A percentile compares a stretch with the other conserved stretches of the same genome.
Evolutionary conservation across 2,113 vertebrate genomes (phyloP).

Genomic region (Lycocorax pyrrhopterus): DNA sequence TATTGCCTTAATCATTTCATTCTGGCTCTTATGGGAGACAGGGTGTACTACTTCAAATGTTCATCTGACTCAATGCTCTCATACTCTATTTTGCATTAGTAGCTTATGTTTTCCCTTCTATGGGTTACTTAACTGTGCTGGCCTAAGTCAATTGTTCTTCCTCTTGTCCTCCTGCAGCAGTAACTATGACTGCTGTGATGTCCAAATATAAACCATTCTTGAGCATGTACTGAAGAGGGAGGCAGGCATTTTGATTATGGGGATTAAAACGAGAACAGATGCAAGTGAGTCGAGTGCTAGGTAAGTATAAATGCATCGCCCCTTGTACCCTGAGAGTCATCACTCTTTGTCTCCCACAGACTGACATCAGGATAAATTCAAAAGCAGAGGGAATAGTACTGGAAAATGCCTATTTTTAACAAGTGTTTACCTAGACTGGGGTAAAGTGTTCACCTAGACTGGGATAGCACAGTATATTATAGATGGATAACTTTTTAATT

Average conservation of each 20-base stretch:
- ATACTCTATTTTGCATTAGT: neutral
- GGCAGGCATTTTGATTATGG: neutral
- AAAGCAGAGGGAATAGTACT: neutral
- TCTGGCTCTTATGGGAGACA: neutral
- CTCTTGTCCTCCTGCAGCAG: neutral
- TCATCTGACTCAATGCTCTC: neutral
- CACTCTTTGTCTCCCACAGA: neutral
- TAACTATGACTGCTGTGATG: neutral
- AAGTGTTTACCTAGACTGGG: neutral
- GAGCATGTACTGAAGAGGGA: neutral
- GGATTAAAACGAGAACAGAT: conserved; percentile 2
- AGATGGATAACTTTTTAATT: neutral
- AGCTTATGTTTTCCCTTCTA: neutral
- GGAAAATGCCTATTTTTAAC: neutral
- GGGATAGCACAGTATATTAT: neutral
- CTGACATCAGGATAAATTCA: neutral
- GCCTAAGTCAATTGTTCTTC: neutral
- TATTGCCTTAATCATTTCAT: neutral
- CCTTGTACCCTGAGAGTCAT: neutral
- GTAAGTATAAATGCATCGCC: neutral
- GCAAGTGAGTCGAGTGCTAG: neutral
- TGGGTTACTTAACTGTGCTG: neutral
- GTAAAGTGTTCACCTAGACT: neutral
- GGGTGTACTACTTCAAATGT: neutral
- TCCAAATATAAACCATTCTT: neutral